Evolutionary conservation across 2,113 vertebrate genomes (phyloP).

Genomic region (Addax nasomaculatus): DNA sequence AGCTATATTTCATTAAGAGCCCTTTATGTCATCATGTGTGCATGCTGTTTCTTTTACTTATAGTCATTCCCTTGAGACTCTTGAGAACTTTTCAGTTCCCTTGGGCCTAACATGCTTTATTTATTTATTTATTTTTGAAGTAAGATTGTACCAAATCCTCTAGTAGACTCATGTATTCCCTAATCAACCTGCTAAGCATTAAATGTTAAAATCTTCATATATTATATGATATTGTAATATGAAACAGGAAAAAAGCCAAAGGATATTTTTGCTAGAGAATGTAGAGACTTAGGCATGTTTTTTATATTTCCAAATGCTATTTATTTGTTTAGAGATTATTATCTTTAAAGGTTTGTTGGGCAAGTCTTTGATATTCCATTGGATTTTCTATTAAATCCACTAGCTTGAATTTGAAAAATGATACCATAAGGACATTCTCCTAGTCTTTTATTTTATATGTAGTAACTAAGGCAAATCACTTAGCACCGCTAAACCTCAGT

Average conservation of each 20-base stretch:
- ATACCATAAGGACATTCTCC: not conserved
- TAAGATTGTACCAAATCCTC: not conserved
- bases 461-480: not conserved
- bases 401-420: not conserved
- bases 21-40: not conserved
- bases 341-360: slow-evolving; percentile 46
- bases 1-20: not conserved
- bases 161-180: not conserved
- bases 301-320: slow-evolving; percentile 51
- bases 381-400: not conserved
- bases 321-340: slow-evolving; percentile 63
- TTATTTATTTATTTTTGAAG: slow-evolving; percentile 12
- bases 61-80: not conserved
- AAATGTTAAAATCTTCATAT: slow-evolving; percentile 25
- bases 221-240: slow-evolving; percentile 33
- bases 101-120: not conserved
- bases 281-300: slow-evolving; percentile 20
- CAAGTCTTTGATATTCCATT: slow-evolving; percentile 26
- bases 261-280: slow-evolving; percentile 44
- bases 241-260: slow-evolving; percentile 44
- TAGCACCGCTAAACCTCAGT: not conserved
- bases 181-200: not conserved
- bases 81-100: not conserved
- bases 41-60: slow-evolving; percentile 2
- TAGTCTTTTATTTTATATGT: not conserved